Percentiles rank a stretch among this genome's conserved stretches.
phyloP scores from a whole-genome alignment of 2,888 invertebrate genomes.

The Sclerodermus sp. region DNA sequence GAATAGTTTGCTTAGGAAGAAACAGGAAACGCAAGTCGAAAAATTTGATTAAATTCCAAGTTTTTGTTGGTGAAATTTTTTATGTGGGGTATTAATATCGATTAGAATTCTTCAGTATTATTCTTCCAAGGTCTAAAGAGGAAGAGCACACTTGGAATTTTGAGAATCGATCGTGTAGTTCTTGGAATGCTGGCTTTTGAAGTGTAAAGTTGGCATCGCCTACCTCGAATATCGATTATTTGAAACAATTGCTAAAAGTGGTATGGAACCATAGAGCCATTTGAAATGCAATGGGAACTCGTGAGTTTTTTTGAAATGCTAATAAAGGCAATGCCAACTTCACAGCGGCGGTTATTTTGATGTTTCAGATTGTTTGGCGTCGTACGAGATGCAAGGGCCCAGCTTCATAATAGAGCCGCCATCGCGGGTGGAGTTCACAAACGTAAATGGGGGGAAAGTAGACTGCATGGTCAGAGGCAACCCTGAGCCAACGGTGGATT shows the following conservation, averaged over 20 bases:
- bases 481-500: slow-evolving; percentile 62
- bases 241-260: neutral
- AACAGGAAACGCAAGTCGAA: too few species aligned
- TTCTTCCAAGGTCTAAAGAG: neutral
- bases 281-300: too few species aligned
- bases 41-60: too few species aligned
- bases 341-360: neutral
- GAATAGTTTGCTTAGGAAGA: too few species aligned
- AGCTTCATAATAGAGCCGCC: slow-evolving; percentile 61
- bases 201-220: too few species aligned
- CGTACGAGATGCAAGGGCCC: slow-evolving; percentile 64
- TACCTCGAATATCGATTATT: neutral
- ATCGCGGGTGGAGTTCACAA: slow-evolving; percentile 62
- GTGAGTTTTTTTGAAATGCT: neutral
- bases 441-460: slow-evolving; percentile 60
- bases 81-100: too few species aligned
- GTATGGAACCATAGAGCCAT: neutral
- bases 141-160: too few species aligned
- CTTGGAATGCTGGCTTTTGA: too few species aligned
- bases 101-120: too few species aligned
- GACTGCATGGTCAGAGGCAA: slow-evolving; percentile 63
- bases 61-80: too few species aligned
- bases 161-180: too few species aligned
- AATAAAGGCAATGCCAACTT: neutral
- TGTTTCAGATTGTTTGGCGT: slow-evolving; percentile 52